phyloP scores from a whole-genome alignment of 2,797 vertebrate genomes.

The Buphagus erythrorhynchus region DNA sequence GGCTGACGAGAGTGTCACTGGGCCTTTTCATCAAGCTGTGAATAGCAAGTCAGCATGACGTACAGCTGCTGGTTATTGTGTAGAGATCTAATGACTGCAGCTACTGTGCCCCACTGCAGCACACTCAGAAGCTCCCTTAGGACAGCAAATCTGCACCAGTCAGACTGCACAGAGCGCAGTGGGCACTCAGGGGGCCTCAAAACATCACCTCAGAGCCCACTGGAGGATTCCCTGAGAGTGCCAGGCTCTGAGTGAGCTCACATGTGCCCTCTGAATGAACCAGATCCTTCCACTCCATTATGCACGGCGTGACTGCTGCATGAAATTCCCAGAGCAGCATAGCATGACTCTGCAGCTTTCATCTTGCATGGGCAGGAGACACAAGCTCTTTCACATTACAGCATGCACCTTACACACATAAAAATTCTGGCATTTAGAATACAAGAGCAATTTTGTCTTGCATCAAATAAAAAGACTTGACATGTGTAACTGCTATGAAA shows the following conservation, averaged over 20 bases:
- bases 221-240: neutral
- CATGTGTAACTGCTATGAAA: neutral
- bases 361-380: neutral
- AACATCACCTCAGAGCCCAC: neutral
- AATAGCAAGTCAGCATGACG: neutral
- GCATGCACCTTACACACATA: neutral
- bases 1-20: neutral
- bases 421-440: neutral
- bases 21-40: conserved; percentile 5
- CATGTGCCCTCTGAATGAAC: neutral
- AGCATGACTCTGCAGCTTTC: neutral
- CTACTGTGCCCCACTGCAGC: neutral
- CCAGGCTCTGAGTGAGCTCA: neutral
- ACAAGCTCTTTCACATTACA: neutral
- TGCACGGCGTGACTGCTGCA: neutral
- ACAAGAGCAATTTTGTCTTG: neutral
- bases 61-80: neutral
- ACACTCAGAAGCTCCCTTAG: neutral
- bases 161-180: neutral
- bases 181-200: neutral
- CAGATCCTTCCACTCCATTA: neutral
- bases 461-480: neutral
- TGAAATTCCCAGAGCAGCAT: neutral
- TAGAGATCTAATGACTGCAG: neutral
- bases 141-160: neutral